Percentiles rank a stretch among this genome's conserved stretches.
Conservation (phyloP, 2,113 vertebrate species). For the Platanista minor region DNA sequence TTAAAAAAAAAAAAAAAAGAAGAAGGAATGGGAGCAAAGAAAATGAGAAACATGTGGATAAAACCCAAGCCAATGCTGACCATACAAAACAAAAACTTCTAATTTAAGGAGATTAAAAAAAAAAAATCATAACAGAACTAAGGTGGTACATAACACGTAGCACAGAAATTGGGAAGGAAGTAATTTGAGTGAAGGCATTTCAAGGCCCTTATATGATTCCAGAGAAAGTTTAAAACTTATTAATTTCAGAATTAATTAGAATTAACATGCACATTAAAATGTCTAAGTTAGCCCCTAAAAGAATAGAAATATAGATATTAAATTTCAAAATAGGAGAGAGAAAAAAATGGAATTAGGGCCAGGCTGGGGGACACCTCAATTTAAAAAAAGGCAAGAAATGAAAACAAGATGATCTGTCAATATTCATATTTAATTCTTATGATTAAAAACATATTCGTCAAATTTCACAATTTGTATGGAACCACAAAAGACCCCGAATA, state of each 20-base stretch:
- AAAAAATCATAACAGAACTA: not conserved
- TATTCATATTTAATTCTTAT: not conserved
- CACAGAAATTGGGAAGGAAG: not conserved
- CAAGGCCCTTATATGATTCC: not conserved
- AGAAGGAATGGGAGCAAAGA: not conserved
- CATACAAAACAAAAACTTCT: not conserved
- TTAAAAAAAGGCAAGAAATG: not conserved
- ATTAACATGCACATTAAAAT: not conserved
- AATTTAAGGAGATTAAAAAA: not conserved
- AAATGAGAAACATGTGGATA: not conserved
- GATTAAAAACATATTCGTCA: constrained; percentile 21
- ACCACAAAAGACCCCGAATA: too few species aligned
- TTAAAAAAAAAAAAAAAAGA: too few species aligned
- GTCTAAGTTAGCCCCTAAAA: not conserved
- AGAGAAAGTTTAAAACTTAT: not conserved
- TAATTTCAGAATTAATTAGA: not conserved
- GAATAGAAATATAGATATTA: not conserved
- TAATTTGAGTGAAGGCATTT: not conserved
- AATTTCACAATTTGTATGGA: too few species aligned
- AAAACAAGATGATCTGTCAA: not conserved
- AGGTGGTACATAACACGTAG: accelerated
- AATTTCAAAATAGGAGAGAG: not conserved
- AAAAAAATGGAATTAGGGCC: not conserved
- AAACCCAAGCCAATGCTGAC: not conserved
- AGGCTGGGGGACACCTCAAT: not conserved